These are phyloP conservation scores for Aythya baeri DNA, from an alignment of 2,113 vertebrate species.

Conservation along the genomic window DNA sequence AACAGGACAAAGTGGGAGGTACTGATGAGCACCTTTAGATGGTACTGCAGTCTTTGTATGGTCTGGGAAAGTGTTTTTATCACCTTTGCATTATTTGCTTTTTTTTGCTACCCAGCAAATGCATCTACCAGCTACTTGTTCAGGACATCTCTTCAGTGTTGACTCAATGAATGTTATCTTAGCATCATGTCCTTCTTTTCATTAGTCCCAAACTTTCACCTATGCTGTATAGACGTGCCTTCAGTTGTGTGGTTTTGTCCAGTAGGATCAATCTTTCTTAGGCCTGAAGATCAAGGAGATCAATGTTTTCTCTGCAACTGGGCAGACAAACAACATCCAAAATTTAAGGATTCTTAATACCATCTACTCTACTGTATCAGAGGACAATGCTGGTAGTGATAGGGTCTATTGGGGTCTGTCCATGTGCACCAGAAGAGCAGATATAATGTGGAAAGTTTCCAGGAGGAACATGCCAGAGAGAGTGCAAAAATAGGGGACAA, in stretches of 20 bases:
- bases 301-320: background rate
- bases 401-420: background rate
- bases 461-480: background rate
- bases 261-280: background rate
- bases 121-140: background rate
- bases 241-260: background rate
- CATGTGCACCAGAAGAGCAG: background rate
- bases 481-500: background rate
- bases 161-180: background rate
- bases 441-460: rapidly evolving
- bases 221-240: background rate
- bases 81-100: background rate
- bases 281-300: background rate
- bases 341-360: background rate
- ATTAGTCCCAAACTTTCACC: background rate
- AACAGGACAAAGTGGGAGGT: background rate
- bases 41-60: background rate
- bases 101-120: background rate
- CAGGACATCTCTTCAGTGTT: background rate
- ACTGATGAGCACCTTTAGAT: background rate
- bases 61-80: background rate
- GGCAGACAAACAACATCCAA: background rate
- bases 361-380: background rate
- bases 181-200: background rate
- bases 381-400: background rate